phyloP scores from a whole-genome alignment of 1,140 invertebrate species.

The Cyclargus thomasi region DNA sequence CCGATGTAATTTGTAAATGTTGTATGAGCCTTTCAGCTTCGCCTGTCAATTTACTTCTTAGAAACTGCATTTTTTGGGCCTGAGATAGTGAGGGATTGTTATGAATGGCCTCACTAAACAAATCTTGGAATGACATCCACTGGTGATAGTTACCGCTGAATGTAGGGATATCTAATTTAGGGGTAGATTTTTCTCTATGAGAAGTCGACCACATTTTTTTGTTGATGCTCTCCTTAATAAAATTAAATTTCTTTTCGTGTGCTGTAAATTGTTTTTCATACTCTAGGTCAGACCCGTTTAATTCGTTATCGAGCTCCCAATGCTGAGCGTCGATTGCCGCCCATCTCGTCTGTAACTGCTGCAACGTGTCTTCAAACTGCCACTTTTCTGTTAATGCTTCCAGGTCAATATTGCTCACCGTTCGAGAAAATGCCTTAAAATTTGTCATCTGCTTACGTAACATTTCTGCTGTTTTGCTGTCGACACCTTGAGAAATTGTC shows the following conservation, averaged over 20 bases:
- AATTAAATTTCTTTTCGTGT: not conserved
- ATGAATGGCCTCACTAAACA: constrained; percentile 21
- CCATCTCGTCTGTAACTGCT: constrained; percentile 20
- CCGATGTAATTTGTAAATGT: constrained; percentile 19
- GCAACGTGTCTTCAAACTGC: constrained; percentile 24
- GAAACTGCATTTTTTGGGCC: constrained; percentile 22
- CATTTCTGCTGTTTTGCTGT: constrained; percentile 5
- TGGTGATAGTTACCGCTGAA: constrained; percentile 21
- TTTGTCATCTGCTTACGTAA: constrained; percentile 6
- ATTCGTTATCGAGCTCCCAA: constrained; percentile 27
- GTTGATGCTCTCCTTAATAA: constrained; percentile 15
- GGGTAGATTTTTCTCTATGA: constrained; percentile 17
- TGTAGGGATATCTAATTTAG: constrained; percentile 13
- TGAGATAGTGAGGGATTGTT: constrained; percentile 16
- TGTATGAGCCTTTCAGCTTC: constrained; percentile 23
- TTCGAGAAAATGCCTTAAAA: constrained; percentile 14
- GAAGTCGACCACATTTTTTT: constrained; percentile 19
- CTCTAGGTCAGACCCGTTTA: not conserved
- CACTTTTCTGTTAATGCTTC: constrained; percentile 19
- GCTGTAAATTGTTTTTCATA: constrained; percentile 19
- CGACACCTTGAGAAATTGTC: not conserved
- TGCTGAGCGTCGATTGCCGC: constrained; percentile 21
- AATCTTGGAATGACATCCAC: constrained; percentile 21
- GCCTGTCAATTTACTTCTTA: constrained; percentile 19
- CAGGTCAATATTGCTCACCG: not conserved